Evolutionary conservation across 2,113 vertebrate genomes (phyloP).

Genomic region (Phrynosoma platyrhinos): DNA sequence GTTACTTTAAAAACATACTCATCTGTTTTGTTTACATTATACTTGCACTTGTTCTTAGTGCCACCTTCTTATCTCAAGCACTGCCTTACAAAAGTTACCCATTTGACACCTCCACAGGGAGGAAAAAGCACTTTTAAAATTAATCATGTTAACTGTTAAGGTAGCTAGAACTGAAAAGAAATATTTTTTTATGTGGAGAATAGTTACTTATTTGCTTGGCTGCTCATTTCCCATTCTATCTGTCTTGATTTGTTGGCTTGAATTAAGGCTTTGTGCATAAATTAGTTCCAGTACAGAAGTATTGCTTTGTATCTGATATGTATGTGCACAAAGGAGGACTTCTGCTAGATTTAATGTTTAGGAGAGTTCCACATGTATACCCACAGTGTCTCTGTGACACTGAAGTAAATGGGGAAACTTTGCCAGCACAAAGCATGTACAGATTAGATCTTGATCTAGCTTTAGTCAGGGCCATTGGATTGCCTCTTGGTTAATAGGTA

Average conservation of each 20-base stretch:
- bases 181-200: background rate
- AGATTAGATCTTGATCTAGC: background rate
- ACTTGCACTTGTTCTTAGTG: slow-evolving; percentile 71
- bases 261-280: fast-evolving
- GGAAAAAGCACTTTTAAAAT: slow-evolving; percentile 56
- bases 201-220: slow-evolving; percentile 8
- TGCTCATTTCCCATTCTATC: slow-evolving; percentile 4
- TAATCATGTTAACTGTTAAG: slow-evolving; percentile 63
- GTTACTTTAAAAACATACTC: slow-evolving; percentile 8
- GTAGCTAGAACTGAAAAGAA: background rate
- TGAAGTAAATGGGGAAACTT: background rate
- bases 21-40: slow-evolving; percentile 58
- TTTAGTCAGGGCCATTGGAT: background rate
- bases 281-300: background rate
- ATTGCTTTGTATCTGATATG: background rate
- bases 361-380: background rate
- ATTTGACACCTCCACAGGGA: slow-evolving; percentile 38
- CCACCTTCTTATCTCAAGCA: slow-evolving; percentile 74
- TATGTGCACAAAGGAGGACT: background rate
- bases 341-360: background rate
- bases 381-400: background rate
- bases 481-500: background rate
- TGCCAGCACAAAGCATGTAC: background rate
- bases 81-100: slow-evolving; percentile 66
- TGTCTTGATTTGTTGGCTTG: fast-evolving